These are phyloP conservation scores for Eciton burchellii DNA, from an alignment of 1,140 invertebrate genomes.

Conservation along the genomic window DNA sequence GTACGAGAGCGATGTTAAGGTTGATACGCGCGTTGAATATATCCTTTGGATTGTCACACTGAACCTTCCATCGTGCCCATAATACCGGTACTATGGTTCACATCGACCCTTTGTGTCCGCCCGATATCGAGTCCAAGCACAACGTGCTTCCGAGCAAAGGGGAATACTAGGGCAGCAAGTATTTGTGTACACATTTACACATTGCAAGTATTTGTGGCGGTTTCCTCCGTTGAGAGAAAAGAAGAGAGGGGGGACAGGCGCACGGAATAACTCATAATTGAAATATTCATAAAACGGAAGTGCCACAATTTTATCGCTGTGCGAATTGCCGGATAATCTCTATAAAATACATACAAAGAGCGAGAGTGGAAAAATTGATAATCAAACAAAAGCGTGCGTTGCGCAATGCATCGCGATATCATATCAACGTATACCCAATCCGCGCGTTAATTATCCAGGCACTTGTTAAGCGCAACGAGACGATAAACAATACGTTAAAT, in stretches of 20 bases:
- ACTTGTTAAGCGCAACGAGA: background rate
- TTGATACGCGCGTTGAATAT: conserved; percentile 53
- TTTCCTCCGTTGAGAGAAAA: background rate
- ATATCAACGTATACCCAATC: background rate
- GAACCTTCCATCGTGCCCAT: conserved; percentile 44
- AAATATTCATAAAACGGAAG: conserved; percentile 25
- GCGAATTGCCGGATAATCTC: background rate
- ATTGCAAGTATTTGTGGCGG: background rate
- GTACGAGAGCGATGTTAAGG: conserved; percentile 21
- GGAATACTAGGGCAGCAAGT: conserved; percentile 38
- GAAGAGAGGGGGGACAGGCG: background rate
- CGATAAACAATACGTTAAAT: background rate
- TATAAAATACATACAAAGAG: background rate
- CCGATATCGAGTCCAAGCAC: conserved; percentile 52
- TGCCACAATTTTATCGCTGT: conserved; percentile 4
- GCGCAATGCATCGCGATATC: background rate
- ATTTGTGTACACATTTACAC: conserved; percentile 39
- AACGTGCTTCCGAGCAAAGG: conserved; percentile 44
- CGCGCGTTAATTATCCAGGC: background rate
- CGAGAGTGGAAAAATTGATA: background rate
- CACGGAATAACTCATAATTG: background rate
- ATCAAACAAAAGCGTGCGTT: background rate
- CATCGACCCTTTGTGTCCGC: conserved; percentile 47
- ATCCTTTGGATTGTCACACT: conserved; percentile 56
- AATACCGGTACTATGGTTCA: conserved; percentile 45